These are phyloP conservation scores for Drosophila takahashii DNA, from an alignment of 1,140 invertebrate species.

Conservation along the genomic window DNA sequence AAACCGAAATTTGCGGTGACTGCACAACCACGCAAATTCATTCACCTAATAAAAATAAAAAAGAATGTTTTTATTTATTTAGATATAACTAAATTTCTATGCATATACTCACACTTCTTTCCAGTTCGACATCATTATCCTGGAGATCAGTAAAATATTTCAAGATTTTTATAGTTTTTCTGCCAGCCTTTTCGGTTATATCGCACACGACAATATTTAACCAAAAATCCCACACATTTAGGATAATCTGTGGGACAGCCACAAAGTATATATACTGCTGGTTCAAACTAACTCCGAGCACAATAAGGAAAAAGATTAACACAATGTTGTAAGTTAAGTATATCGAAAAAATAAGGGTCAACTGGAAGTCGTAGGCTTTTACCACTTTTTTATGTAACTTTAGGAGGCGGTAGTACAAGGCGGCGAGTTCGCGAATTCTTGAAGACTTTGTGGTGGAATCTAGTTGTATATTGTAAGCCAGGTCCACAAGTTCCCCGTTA, in stretches of 20 bases:
- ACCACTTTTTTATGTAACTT: slow-evolving; percentile 7
- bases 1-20: slow-evolving; percentile 35
- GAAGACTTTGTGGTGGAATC: background rate
- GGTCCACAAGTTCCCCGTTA: slow-evolving; percentile 26
- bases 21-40: slow-evolving; percentile 46
- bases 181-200: slow-evolving; percentile 18
- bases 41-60: slow-evolving; percentile 27
- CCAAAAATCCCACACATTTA: slow-evolving; percentile 56
- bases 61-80: background rate
- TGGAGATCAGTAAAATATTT: slow-evolving; percentile 26
- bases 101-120: slow-evolving; percentile 35
- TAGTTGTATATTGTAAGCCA: background rate
- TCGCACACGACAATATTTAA: slow-evolving; percentile 46
- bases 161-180: slow-evolving; percentile 17
- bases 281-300: slow-evolving; percentile 15
- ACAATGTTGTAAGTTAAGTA: slow-evolving; percentile 36
- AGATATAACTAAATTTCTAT: background rate
- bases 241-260: background rate
- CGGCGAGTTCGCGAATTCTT: slow-evolving; percentile 6
- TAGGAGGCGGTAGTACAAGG: slow-evolving; percentile 32
- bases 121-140: background rate
- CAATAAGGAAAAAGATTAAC: slow-evolving; percentile 33
- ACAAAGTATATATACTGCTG: background rate
- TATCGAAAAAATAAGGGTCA: background rate
- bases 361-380: slow-evolving; percentile 25